Evolutionary conservation across 1,140 invertebrate genomes (phyloP).

Genomic region (Drosophila sechellia): DNA sequence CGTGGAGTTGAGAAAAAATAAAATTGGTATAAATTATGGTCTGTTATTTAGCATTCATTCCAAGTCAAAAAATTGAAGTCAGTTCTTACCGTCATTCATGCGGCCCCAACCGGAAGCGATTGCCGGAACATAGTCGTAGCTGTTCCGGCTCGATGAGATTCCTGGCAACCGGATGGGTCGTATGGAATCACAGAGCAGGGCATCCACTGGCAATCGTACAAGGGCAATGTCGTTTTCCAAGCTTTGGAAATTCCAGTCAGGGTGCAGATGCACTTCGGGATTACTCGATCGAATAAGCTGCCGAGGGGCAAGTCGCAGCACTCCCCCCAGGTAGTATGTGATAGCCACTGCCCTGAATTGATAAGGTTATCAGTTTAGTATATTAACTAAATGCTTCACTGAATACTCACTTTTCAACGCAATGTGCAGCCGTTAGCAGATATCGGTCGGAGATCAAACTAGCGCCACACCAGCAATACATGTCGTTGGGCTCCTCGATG

Average conservation of each 20-base stretch:
- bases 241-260: constrained; percentile 37
- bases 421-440: constrained; percentile 74
- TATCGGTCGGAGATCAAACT: constrained; percentile 69
- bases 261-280: constrained; percentile 38
- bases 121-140: constrained; percentile 73
- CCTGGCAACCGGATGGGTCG: constrained; percentile 78
- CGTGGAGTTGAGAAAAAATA: too few species aligned
- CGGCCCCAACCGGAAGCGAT: constrained; percentile 84
- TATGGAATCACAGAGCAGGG: constrained; percentile 71
- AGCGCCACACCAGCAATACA: constrained; percentile 72
- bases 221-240: constrained; percentile 83
- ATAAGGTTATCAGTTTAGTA: too few species aligned
- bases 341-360: constrained; percentile 52
- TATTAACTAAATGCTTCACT: too few species aligned
- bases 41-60: too few species aligned
- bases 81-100: constrained; percentile 67
- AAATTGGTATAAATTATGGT: too few species aligned
- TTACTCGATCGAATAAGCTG: constrained; percentile 15
- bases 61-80: too few species aligned
- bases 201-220: constrained; percentile 74
- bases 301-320: constrained; percentile 8
- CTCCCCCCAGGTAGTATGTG: constrained; percentile 42
- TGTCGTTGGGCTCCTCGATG: constrained; percentile 28
- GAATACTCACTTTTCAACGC: constrained; percentile 47
- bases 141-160: constrained; percentile 52